Evolutionary conservation across 2,888 invertebrate species (phyloP), one percentile per base, ranked within the genome.

Genomic region (Nephrotoma appendiculata): DNA sequence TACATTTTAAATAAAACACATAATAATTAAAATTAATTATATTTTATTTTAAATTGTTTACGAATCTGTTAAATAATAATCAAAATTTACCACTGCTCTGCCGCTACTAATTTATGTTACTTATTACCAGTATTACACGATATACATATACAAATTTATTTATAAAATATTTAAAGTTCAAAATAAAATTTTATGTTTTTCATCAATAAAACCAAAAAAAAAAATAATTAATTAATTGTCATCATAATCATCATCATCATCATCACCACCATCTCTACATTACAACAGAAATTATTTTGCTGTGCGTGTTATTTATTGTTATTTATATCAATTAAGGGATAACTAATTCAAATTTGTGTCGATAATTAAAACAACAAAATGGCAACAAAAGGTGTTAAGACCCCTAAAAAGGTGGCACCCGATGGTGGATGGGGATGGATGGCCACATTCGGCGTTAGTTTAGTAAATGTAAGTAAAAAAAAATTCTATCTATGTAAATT

Each of bases 381-480:
- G 84, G n/a, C 84, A 15, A 84, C 84, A 42, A 84, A 84, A 84
- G 43, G 84, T 42, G 41, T 84, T 83, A 86, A 85, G 19, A 6
- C 84, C 41, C 52, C 57, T 19, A 45, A 93, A 91, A 94, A 95
- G 92, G 94, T 95, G 88, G 95, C 96, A 48, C 97, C 97, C 84
- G 97, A 97, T 90, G 97, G 97, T 86, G 97, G 97, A 86, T 97
- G 96, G 96, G 97, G 97, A 87, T 97, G 97, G 96, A 94, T 96
- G 92, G 96, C 96, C 88, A 96, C 96, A 88, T 92, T 96, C 88
- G 96, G 96, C 89, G 96, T 96, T 90, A 95, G 96, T 91, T 92
- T 96, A 90, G 95, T 96, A 89, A 96, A 96, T 92, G 96, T 97
- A 92, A 96, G 96, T 95, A 88, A 31, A 31, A 1, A 1, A 1